Evolutionary conservation across 2,888 invertebrate genomes (phyloP), one percentile per base, ranked within the genome.

Genomic region (Nymphalis polychloros): DNA sequence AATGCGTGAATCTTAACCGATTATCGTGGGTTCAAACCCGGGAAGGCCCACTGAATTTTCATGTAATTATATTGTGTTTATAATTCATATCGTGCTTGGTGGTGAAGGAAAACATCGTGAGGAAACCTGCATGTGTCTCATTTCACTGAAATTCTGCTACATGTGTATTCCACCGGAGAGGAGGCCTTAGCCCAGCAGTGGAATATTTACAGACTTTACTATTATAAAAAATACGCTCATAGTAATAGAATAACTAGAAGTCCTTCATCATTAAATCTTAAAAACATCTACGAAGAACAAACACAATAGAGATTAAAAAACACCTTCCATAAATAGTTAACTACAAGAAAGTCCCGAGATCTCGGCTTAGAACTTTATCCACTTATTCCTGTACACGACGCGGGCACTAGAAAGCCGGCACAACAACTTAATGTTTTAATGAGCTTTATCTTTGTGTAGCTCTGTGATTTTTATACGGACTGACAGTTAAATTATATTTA

Each of bases 391-490:
- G 79, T 82, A 82, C 86, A 86, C 82, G 82, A 73, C 75, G 77
- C 79, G 73, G 64, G n/a, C n/a, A n/a, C n/a, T n/a, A 62, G 72
- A 79, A 82, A 79, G 80, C 78, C 73, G 78, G 78, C 71, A 79
- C 78, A 79, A 84, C 88, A 84, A 84, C 81, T 85, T 84, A 82
- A 82, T 81, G 83, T 81, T 82, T 84, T 84, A 86, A 85, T 82
- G 79, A 85, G 86, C 84, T 86, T 84, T 81, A 80, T 81, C 78
- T 77, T 63, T 52, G 52, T 49, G 57, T 66, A 46, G 63, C 64
- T 53, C 55, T 57, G 71, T 52, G 31, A 57, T 41, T 63, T 66
- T 23, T 59, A 23, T 53, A 59, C 59, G 53, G 57, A 35, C 53
- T 55, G 60, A 47, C 59, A 60, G 47, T 41, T 59, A 60, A 47